Percentiles rank a stretch among this genome's conserved stretches.
Conservation (phyloP, 2,113 vertebrate genomes). For the Lampris megalopsis region DNA sequence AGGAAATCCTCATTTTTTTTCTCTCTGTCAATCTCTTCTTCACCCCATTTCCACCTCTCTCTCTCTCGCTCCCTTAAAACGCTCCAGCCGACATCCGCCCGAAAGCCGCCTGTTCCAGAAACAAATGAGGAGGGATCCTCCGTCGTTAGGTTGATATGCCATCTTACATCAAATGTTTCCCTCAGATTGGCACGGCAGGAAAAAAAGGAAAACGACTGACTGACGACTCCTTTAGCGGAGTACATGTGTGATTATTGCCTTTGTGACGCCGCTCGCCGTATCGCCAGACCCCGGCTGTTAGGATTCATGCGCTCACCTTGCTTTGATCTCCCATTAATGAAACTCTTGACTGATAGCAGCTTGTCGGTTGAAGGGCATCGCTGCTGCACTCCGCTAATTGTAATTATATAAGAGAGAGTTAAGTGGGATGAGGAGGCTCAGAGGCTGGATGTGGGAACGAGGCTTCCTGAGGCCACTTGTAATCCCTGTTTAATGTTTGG, state of each 20-base stretch:
- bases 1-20: slow-evolving; percentile 5
- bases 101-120: too few species aligned
- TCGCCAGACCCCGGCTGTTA: background rate
- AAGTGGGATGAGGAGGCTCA: slow-evolving; percentile 18
- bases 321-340: slow-evolving; percentile 47
- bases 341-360: slow-evolving; percentile 22
- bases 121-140: too few species aligned
- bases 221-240: too few species aligned
- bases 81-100: too few species aligned
- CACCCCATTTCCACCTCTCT: too few species aligned
- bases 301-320: slow-evolving; percentile 23
- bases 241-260: too few species aligned
- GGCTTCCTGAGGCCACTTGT: slow-evolving; percentile 15
- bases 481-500: slow-evolving; percentile 54
- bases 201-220: too few species aligned
- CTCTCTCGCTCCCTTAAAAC: background rate
- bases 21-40: background rate
- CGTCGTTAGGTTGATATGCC: too few species aligned
- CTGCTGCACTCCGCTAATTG: slow-evolving; percentile 16
- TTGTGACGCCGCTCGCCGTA: background rate
- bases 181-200: too few species aligned
- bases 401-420: slow-evolving; percentile 28
- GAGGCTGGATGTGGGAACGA: slow-evolving; percentile 47
- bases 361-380: slow-evolving; percentile 21
- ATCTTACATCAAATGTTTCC: background rate